These are phyloP conservation scores for Gymnopithys bicolor DNA, from an alignment of 2,797 vertebrate species.

Conservation along the genomic window DNA sequence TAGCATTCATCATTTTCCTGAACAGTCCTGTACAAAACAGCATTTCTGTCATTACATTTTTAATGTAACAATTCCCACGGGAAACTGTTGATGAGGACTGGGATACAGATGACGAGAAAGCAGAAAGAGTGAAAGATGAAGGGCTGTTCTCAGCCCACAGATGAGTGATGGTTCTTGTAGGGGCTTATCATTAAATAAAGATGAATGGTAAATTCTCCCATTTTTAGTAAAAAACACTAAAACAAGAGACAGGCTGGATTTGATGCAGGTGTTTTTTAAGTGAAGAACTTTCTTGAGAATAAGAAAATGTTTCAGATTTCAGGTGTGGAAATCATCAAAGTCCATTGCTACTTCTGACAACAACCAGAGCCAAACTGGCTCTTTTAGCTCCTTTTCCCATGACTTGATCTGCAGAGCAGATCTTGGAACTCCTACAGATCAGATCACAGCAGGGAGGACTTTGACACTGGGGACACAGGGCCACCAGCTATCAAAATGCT, in stretches of 20 bases:
- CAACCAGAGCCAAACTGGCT: neutral
- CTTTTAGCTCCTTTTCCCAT: neutral
- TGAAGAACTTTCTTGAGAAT: neutral
- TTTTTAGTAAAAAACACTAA: slow-evolving; percentile 16
- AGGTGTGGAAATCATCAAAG: neutral
- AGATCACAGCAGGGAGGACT: neutral
- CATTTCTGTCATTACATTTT: slow-evolving; percentile 49
- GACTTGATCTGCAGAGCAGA: neutral
- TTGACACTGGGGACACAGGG: neutral
- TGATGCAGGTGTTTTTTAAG: neutral
- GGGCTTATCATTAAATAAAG: slow-evolving; percentile 15
- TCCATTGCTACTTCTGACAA: fast-evolving
- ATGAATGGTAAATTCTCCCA: neutral
- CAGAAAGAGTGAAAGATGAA: neutral
- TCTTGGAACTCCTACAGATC: neutral
- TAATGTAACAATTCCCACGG: slow-evolving; percentile 24
- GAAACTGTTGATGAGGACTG: slow-evolving; percentile 10
- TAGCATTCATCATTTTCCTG: neutral
- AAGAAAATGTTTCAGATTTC: slow-evolving; percentile 1
- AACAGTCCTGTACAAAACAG: slow-evolving; percentile 3
- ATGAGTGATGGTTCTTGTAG: neutral
- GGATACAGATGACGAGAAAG: slow-evolving; percentile 14
- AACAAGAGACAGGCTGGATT: neutral
- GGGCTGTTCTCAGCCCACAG: neutral
- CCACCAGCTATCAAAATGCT: neutral